These are phyloP conservation scores for Zeugodacus cucurbitae DNA, from an alignment of 1,140 invertebrate species.

Conservation along the genomic window DNA sequence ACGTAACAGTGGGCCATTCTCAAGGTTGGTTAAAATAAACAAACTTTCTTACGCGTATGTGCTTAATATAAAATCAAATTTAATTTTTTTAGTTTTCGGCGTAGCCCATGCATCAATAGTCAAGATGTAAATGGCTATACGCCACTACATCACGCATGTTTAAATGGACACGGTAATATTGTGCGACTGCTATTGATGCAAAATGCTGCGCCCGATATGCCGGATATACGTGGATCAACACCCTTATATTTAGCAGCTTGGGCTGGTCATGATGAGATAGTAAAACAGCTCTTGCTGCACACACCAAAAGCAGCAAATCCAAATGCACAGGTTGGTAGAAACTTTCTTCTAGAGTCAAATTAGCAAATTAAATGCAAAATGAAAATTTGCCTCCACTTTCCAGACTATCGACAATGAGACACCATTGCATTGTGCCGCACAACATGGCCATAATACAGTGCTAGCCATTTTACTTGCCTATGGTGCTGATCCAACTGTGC, in stretches of 20 bases:
- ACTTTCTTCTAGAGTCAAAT: not conserved
- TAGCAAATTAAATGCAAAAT: not conserved
- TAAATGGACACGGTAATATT: conserved; percentile 92
- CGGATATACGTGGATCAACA: conserved; percentile 85
- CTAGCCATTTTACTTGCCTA: conserved; percentile 87
- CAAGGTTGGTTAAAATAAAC: conserved; percentile 75
- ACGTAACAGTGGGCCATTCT: conserved; percentile 91
- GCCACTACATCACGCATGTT: conserved; percentile 91
- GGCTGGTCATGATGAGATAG: conserved; percentile 87
- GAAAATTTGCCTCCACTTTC: conserved; percentile 52
- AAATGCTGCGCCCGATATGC: conserved; percentile 88
- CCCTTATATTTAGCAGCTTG: conserved; percentile 90
- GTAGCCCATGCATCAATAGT: conserved; percentile 90
- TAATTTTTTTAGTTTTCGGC: conserved; percentile 75
- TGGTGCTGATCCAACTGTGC: conserved; percentile 89
- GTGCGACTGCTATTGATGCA: conserved; percentile 85
- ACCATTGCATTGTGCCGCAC: conserved; percentile 91
- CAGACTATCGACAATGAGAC: conserved; percentile 95
- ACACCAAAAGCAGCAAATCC: conserved; percentile 80
- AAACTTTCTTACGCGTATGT: not conserved
- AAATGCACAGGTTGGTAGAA: conserved; percentile 78
- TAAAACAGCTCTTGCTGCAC: conserved; percentile 79
- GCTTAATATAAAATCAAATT: not conserved
- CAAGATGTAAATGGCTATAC: conserved; percentile 94
- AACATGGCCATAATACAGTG: conserved; percentile 92